Base-by-base conservation (phyloP, 2,113 vertebrate genomes). In the Atrichornis clamosus region DNA sequence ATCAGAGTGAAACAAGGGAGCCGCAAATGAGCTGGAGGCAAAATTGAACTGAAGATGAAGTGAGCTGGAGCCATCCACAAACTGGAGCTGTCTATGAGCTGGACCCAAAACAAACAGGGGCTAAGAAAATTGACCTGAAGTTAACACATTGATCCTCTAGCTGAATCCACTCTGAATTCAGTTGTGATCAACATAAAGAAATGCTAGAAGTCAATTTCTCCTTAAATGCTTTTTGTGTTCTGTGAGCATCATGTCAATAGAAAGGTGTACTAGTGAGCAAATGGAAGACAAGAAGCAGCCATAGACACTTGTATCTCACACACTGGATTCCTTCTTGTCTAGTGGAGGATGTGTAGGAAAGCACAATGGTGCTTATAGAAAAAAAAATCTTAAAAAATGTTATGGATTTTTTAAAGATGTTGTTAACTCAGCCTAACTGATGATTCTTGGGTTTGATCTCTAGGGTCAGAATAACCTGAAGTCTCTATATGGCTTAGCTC, bases 351-450 rank as follows among this genome's bases (percentile, higher is more conserved):
- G 42, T 13, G 8, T 16, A 65, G 26, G 9, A 46, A 80, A 53
- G 8, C 35, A 16, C 4, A 69, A 35, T 0, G 2, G 13, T 52
- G 21, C 1, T 37, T n/a, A 10, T 22, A 74, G 22, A n/a, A 58
- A 81, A 55, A 46, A 46, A 50, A 33, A 24, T 5, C 18, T 30
- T 58, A 16, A 18, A 59, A 68, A 62, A 26, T 32, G 1, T 13
- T 22, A 77, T 21, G 3, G 15, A 47, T 60, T 73, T 64, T 39
- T 73, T 27, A 60, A 55, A 56, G 26, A 58, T 27, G 14, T 6
- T 46, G 39, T 53, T 63, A 76, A 69, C 11, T 20, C 14, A 32
- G 14, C 0, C 0, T 4, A 56, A 17, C 4, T 72, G 16, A 58
- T 58, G 24, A 53, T 53, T 80, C 49, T 21, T 75, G 4, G 27